These are phyloP conservation scores for Phenganax stokvisi DNA, from an alignment of 92 coral and sea anemone species.

Conservation along the genomic window DNA sequence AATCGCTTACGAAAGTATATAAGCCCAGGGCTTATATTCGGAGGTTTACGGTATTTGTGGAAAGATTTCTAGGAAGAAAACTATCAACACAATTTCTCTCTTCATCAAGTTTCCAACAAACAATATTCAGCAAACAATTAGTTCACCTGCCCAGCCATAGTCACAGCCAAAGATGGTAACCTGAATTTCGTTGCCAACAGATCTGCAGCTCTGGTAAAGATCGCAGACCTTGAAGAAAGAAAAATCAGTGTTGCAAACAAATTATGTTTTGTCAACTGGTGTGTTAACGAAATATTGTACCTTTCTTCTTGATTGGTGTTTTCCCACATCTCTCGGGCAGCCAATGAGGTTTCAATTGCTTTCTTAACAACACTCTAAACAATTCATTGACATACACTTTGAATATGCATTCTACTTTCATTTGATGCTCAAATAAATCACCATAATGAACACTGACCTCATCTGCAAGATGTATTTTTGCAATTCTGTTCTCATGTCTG, in stretches of 20 bases:
- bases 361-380: conserved; percentile 62
- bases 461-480: conserved; percentile 76
- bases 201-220: conserved; percentile 72
- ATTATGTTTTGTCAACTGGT: too few relatives aligned
- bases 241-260: neutral
- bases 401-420: neutral
- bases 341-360: conserved; percentile 70
- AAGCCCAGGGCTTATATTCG: too few relatives aligned
- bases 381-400: neutral
- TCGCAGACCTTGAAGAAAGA: conserved; percentile 56
- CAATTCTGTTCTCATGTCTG: conserved; percentile 74
- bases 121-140: neutral
- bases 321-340: conserved; percentile 84
- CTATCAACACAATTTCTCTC: neutral
- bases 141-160: conserved; percentile 97
- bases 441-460: conserved; percentile 52
- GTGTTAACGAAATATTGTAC: conserved; percentile 23
- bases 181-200: conserved; percentile 73
- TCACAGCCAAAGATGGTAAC: conserved; percentile 63
- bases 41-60: too few relatives aligned
- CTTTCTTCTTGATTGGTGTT: conserved; percentile 72
- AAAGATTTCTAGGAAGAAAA: too few relatives aligned
- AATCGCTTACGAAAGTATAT: too few relatives aligned
- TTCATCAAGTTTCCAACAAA: neutral
- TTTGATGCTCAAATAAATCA: too few relatives aligned